Evolutionary conservation across 2,888 invertebrate species (phyloP), one percentile per base, ranked within the genome.

Genomic region (Coleophora flavipennella): DNA sequence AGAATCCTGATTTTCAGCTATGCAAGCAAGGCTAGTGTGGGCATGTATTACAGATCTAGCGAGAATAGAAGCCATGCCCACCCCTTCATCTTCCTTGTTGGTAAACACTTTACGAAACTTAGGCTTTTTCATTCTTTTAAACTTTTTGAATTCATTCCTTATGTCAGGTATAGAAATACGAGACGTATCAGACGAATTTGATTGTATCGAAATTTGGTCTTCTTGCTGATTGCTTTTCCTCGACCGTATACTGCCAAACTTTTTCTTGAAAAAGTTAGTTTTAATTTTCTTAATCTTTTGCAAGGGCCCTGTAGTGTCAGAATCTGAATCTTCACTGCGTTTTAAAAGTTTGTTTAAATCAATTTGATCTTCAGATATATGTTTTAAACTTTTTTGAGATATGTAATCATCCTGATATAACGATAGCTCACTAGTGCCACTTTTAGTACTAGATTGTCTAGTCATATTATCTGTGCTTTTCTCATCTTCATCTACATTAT

Each of bases 51-150:
- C 87, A 2, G 90, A 90, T 44, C 89, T 79, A 8, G 91, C 90
- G 12, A 91, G 68, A 35, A 90, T 77, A 10, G 90, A 88, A 0
- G 90, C 90, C 86, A 91, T 90, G 1, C 88, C 86, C 38, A 87
- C 86, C 1, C 86, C 86, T 51, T 86, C 85, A 28, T 84, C 87
- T 37, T 68, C 66, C 48, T 67, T 70, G 49, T 67, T 69, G n/a
- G 53, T 50, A 36, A 59, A 65, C 2, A 74, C 58, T 55, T 73
- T 80, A 12, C 63, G 61, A 33, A 79, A 62, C 42, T 71, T 74
- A 0, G 75, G 73, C 35, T 84, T 74, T 51, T 85, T 85, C 44
- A 85, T 64, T 10, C 70, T 66, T 45, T 70, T 74, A 1, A 83
- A 63, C 47, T 75, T 84, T 43, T 76, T 83, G 13, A 83, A 66